Conservation (phyloP, 2,113 vertebrate genomes). For the Heterotilapia buettikoferi region DNA sequence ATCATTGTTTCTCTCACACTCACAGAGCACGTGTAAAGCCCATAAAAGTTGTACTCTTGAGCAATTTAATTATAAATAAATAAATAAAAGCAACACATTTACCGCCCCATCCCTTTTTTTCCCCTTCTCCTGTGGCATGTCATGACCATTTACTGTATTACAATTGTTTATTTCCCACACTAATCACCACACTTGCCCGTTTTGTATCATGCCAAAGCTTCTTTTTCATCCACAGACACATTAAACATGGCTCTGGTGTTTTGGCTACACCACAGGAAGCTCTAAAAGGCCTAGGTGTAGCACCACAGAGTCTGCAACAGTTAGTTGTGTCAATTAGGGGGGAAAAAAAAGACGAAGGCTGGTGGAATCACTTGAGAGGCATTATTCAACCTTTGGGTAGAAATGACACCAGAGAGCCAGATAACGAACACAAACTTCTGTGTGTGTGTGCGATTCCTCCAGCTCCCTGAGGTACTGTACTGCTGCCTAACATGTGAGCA, state of each 20-base stretch:
- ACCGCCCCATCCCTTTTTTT: background rate
- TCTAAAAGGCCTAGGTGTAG: conserved; percentile 10
- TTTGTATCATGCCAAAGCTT: background rate
- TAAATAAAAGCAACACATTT: background rate
- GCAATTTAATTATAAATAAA: background rate
- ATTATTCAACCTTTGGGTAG: conserved; percentile 32
- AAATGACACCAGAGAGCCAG: conserved; percentile 1
- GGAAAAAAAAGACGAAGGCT: background rate
- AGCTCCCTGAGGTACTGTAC: conserved; percentile 10
- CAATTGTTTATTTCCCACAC: background rate
- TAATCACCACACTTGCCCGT: background rate
- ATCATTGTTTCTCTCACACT: background rate
- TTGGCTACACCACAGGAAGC: background rate
- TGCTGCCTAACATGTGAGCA: background rate
- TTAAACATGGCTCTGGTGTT: conserved; percentile 14
- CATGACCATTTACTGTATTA: background rate
- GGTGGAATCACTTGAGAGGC: conserved; percentile 5
- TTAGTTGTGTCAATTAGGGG: conserved; percentile 12
- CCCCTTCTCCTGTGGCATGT: background rate
- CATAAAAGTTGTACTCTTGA: background rate
- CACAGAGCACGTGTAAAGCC: background rate
- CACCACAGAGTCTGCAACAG: conserved; percentile 9
- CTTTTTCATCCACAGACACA: background rate
- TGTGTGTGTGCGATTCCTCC: conserved; percentile 2
- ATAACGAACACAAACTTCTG: conserved; percentile 30